A percentile compares a stretch with the other conserved stretches of the same genome.
phyloP scores from a whole-genome alignment of 2,113 vertebrate genomes.

The Lophura nycthemera region DNA sequence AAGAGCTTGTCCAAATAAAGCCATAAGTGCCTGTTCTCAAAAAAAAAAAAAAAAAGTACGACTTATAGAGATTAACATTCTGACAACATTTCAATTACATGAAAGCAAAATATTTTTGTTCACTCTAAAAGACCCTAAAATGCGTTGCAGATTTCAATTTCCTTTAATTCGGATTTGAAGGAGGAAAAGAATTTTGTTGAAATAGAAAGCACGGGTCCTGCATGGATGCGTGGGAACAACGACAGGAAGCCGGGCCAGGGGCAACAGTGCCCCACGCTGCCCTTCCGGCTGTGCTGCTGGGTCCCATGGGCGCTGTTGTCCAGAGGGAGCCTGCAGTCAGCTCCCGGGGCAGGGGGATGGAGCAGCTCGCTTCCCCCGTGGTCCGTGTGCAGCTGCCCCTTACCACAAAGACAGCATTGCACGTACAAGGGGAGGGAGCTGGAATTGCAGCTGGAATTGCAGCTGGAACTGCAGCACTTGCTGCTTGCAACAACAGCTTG shows the following conservation, averaged over 20 bases:
- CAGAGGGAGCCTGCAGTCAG: too few species aligned
- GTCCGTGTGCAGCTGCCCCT: rapidly evolving
- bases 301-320: not conserved
- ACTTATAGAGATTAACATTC: conserved; percentile 31
- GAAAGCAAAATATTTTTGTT: not conserved
- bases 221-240: too few species aligned
- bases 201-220: not conserved
- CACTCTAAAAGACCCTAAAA: conserved; percentile 1
- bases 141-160: not conserved
- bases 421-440: rapidly evolving
- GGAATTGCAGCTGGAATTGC: not conserved
- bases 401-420: rapidly evolving
- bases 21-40: conserved; percentile 13
- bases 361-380: too few species aligned
- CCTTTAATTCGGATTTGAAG: not conserved
- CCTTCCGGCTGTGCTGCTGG: not conserved
- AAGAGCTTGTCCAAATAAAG: conserved; percentile 48
- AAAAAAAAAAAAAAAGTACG: not conserved
- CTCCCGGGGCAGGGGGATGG: too few species aligned
- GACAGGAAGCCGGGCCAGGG: not conserved
- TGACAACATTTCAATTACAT: not conserved
- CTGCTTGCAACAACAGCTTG: too few species aligned
- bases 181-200: not conserved
- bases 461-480: too few species aligned
- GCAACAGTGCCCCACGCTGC: too few species aligned